Base-by-base conservation (phyloP, 2,797 vertebrate genomes). In the Cottoperca gobio region DNA sequence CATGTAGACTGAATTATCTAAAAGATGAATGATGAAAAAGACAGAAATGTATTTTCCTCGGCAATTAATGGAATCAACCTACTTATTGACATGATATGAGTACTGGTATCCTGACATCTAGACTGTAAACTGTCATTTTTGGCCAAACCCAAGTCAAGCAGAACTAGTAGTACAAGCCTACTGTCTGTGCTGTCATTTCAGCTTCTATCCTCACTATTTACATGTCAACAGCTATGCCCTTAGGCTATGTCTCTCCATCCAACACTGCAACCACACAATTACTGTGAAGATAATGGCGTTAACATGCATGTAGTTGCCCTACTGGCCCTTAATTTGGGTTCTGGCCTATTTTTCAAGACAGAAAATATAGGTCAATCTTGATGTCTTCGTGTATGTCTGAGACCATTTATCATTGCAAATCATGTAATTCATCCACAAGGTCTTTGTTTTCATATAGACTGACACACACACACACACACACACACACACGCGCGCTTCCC, bases 341-440 rank as follows among this genome's bases (percentile, higher is more conserved):
- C 57, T 90, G 90, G 89, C 91, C 93, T 93, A 94, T 93, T 92
- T 93, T 93, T 88, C 84, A 86, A 73, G 79, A 83, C 78, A 45
- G 77, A 78, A 82, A 91, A 95, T 94, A 82, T 95, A 92, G 94
- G 94, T 95, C 95, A 94, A 52, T 80, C 69, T 88, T 77, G 87
- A 85, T 88, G 89, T 79, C 80, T 89, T 79, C 89, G 81, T 87
- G 85, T 89, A 70, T 81, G 91, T 91, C 92, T 86, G 76, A 79
- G 90, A 87, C 74, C 80, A 89, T 94, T 94, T 92, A 93, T 94
- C 83, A 81, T 79, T 76, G 63, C 69, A 72, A 74, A 84, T 89
- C 91, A 91, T 84, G 74, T 82, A 86, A 88, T 89, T 93, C 81
- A 76, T 89, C 76, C 70, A 70, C 73, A 42, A 61, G 26, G 71